phyloP scores from a whole-genome alignment of 2,888 invertebrate genomes.

The Cacoxenus indagator region DNA sequence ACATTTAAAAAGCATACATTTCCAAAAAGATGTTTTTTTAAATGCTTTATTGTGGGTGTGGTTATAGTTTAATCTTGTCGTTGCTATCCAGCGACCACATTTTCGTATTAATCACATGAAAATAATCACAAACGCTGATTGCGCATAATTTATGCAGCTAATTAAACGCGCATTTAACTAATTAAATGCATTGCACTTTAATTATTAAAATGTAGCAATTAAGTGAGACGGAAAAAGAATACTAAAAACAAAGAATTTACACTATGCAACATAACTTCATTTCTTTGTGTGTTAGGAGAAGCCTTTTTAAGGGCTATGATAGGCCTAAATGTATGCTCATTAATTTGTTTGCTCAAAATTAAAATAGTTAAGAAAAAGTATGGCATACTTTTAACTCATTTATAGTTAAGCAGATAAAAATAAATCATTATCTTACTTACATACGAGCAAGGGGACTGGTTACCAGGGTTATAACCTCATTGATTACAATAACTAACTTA shows the following conservation, averaged over 20 bases:
- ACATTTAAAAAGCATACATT: background rate
- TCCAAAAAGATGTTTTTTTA: background rate
- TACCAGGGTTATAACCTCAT: too few relatives aligned
- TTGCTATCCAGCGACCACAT: background rate
- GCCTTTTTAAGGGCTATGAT: too few relatives aligned
- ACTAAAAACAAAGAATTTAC: background rate
- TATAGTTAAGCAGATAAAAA: too few relatives aligned
- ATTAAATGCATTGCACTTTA: slow-evolving; percentile 59
- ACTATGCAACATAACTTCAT: background rate
- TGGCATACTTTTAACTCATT: too few relatives aligned
- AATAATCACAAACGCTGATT: slow-evolving; percentile 52
- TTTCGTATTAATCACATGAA: slow-evolving; percentile 24
- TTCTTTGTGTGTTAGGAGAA: too few relatives aligned
- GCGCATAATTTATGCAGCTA: slow-evolving; percentile 64
- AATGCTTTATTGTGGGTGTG: background rate
- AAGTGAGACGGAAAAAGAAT: slow-evolving; percentile 20
- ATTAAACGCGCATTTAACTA: slow-evolving; percentile 63
- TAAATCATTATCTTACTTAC: too few relatives aligned
- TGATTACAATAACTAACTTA: too few relatives aligned
- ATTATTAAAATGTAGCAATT: slow-evolving; percentile 56
- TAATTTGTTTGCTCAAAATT: too few relatives aligned
- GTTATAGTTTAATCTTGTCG: background rate
- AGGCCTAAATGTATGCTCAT: too few relatives aligned
- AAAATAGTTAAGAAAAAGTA: too few relatives aligned
- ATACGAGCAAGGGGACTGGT: too few relatives aligned